phyloP scores from a whole-genome alignment of 2,888 invertebrate genomes.

The Octonoba sinensis region DNA sequence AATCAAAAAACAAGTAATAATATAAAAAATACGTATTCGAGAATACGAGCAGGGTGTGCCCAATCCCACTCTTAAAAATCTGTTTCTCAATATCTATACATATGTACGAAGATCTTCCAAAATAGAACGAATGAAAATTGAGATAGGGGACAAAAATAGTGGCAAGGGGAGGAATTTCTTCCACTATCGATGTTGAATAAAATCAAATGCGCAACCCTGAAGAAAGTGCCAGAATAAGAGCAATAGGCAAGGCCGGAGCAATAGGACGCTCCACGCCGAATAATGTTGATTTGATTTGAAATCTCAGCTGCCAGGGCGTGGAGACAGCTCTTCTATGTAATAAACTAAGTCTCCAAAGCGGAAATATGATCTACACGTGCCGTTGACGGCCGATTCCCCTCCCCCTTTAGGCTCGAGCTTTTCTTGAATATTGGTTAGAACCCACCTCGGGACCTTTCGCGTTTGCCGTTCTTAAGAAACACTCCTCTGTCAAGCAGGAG shows the following conservation, averaged over 20 bases:
- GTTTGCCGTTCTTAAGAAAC: constrained; percentile 40
- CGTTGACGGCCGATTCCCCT: constrained; percentile 36
- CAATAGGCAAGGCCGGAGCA: not conserved
- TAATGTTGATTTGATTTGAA: constrained; percentile 64
- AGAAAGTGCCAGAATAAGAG: constrained; percentile 38
- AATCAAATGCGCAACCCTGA: constrained; percentile 48
- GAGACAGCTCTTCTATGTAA: constrained; percentile 57
- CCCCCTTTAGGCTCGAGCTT: constrained; percentile 6
- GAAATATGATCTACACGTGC: constrained; percentile 63
- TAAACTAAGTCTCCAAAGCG: constrained; percentile 61
- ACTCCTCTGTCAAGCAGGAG: constrained; percentile 55
- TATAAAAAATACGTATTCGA: no score
- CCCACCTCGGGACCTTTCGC: constrained; percentile 31
- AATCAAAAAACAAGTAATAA: no score
- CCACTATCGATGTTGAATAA: constrained; percentile 50
- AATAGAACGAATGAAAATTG: no score
- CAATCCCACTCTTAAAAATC: no score
- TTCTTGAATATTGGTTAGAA: constrained; percentile 62
- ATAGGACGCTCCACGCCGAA: constrained; percentile 10
- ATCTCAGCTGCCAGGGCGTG: constrained; percentile 57
- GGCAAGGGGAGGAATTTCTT: not conserved
- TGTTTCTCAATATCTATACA: no score
- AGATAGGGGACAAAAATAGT: not conserved
- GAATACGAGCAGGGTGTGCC: no score
- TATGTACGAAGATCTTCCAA: no score